Base-by-base conservation (phyloP, 2,113 vertebrate genomes). In the Laterallus jamaicensis region DNA sequence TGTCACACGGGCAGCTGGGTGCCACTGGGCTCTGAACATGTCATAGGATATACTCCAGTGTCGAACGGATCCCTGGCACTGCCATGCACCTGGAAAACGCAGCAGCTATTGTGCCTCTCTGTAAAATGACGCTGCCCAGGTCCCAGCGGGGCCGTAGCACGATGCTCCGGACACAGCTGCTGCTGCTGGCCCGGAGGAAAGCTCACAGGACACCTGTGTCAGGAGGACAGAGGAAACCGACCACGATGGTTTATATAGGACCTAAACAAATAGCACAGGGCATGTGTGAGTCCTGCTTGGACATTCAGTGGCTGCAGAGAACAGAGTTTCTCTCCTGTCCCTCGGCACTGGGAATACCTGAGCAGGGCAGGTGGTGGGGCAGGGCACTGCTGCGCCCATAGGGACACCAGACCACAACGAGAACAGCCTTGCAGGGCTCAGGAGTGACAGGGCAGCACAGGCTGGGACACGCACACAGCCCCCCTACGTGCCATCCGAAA, bases 401-500 rank as follows among this genome's bases (percentile, higher is more conserved):
- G 54, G 29, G 50, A 59, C 77, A 63, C 6, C 29, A 6, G 35
- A 29, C 14, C 39, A 32, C 1, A 1, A 7, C 0, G 5, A 31
- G 52, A 54, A 28, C 40, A 56, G 71, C 55, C 32, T 29, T 7
- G n/a, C 29, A 44, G 77, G 29, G 78, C 40, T 11, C 37, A 24
- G 28, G 18, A 25, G 9, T 18, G 21, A 71, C 12, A 19, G 58
- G 39, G 50, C 5, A 8, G 35, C 76, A 71, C 39, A 31, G 47
- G 64, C 15, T 59, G 71, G 49, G 40, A 60, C 58, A 28, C 26
- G 2, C 2, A 6, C 28, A 32, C 47, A 18, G 40, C 32, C 26
- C 35, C 60, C 42, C 35, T 25, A 21, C 0, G 1, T 25, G 20
- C 59, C 13, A 2, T 6, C 56, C 3, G 0, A 64, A 55, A 56